Conservation (phyloP, 1,140 invertebrate genomes). For the Hetaerina americana region DNA sequence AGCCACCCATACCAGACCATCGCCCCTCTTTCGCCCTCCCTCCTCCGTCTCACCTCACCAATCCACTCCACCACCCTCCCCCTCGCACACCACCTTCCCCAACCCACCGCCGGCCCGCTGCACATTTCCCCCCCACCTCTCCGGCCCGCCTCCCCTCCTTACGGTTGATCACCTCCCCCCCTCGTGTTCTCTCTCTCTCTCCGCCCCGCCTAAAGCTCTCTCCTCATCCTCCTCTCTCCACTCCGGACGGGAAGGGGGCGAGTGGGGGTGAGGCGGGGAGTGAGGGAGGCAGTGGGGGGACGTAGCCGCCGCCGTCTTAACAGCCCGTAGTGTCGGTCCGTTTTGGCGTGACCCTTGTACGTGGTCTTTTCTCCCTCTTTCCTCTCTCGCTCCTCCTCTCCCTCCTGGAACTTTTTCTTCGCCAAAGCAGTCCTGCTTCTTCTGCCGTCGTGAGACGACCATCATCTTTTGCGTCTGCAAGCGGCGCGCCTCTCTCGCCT, state of each 20-base stretch:
- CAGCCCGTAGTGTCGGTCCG: background rate
- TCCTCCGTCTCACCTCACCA: background rate
- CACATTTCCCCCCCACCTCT: background rate
- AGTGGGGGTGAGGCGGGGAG: too few relatives aligned
- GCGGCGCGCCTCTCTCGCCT: background rate
- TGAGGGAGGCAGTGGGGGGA: too few relatives aligned
- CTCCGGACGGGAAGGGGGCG: background rate
- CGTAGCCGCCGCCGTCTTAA: background rate
- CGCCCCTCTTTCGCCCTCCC: background rate
- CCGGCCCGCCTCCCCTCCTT: background rate
- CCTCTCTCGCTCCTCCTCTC: background rate
- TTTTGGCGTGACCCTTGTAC: background rate
- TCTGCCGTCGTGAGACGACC: background rate
- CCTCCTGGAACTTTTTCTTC: background rate
- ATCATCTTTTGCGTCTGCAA: too few relatives aligned
- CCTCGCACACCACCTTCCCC: background rate
- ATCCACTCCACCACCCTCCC: background rate
- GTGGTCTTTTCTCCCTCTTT: background rate
- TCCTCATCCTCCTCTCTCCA: background rate
- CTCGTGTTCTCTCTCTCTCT: too few relatives aligned
- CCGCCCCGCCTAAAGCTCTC: background rate
- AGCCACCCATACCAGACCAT: too few relatives aligned
- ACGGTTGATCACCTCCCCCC: background rate
- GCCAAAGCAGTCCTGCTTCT: background rate
- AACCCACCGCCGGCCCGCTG: background rate